Base-by-base conservation (phyloP, 2,888 invertebrate genomes). In the Scaptomyza cyrtandrae region DNA sequence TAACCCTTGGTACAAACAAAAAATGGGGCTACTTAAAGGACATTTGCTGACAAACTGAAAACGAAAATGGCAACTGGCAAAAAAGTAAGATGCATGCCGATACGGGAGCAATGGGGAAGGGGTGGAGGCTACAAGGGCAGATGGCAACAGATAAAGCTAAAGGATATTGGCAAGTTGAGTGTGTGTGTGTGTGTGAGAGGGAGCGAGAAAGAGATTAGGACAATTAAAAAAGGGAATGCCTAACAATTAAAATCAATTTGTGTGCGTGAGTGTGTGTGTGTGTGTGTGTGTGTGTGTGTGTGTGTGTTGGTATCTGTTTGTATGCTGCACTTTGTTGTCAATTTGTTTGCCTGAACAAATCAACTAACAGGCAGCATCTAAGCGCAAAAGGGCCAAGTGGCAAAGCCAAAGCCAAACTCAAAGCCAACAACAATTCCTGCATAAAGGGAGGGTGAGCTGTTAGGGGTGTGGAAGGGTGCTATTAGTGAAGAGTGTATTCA, bases 191-290 rank as follows among this genome's bases (percentile, higher is more conserved):
- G 39, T n/a, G 39, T 2, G 9, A 37, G 35, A 3, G 37, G 6
- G 0, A 14, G 35, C 3, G 13, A 39, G 16, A 7, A 1, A 74
- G 70, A 81, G 81, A 88, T 88, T 88, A 87, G 84, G 89, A 85
- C 84, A 85, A 85, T 85, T 88, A 88, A 84, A 88, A 84, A 80
- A 80, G 84, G 89, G 71, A 86, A 85, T 86, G 88, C 85, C 70
- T 87, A 88, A 88, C 89, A 88, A 85, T 85, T 85, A 85, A 85
- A 85, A 88, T 85, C 89, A 85, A 85, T 85, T 85, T 88, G 81
- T 75, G 56, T 77, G 44, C 10, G 27, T 33, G 43, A 24, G 39
- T 43, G 24, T 39, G 24, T 68, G 49, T 54, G 56, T 60, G 27
- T 59, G 66, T 60, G 49, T 49, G 58, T 64, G 46, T 45, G 55